Percentiles rank a stretch among this genome's conserved stretches.
Conservation (phyloP, 2,888 invertebrate species). For the Tenthredo distinguenda region DNA sequence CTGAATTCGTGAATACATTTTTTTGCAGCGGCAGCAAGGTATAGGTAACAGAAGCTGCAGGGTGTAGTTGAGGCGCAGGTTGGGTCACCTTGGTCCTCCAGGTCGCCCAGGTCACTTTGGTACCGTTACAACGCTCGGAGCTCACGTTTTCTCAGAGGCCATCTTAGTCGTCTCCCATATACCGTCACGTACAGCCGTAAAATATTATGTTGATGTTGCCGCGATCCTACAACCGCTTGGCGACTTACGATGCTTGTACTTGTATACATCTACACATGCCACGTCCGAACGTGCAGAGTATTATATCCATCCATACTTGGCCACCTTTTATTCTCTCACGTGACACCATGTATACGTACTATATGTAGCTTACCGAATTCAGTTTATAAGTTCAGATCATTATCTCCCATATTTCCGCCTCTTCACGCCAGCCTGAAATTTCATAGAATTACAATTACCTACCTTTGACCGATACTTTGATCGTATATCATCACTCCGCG, state of each 20-base stretch:
- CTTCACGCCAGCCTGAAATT: not conserved
- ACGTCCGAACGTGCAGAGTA: not conserved
- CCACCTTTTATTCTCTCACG: slow-evolving; percentile 33
- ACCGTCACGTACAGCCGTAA: slow-evolving; percentile 56
- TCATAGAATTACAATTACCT: slow-evolving; percentile 15
- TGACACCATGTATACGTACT: not conserved
- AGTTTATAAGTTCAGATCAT: not conserved
- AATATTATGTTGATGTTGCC: slow-evolving; percentile 53
- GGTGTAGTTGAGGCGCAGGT: slow-evolving; percentile 39
- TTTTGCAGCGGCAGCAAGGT: not conserved
- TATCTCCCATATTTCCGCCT: not conserved
- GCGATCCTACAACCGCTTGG: slow-evolving; percentile 49
- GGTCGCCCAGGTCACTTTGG: slow-evolving; percentile 48
- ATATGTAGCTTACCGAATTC: not conserved
- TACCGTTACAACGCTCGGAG: slow-evolving; percentile 73
- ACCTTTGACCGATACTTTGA: slow-evolving; percentile 20
- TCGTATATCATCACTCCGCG: not conserved
- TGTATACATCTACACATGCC: slow-evolving; percentile 1
- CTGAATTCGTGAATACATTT: not conserved
- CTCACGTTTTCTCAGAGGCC: slow-evolving; percentile 68
- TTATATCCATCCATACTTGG: slow-evolving; percentile 1
- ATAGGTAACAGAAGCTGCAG: slow-evolving; percentile 14
- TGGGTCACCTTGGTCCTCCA: slow-evolving; percentile 46
- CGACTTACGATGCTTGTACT: slow-evolving; percentile 51
- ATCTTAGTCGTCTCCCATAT: slow-evolving; percentile 56